phyloP scores from a whole-genome alignment of 2,797 vertebrate species.

The Sciaenops ocellatus region DNA sequence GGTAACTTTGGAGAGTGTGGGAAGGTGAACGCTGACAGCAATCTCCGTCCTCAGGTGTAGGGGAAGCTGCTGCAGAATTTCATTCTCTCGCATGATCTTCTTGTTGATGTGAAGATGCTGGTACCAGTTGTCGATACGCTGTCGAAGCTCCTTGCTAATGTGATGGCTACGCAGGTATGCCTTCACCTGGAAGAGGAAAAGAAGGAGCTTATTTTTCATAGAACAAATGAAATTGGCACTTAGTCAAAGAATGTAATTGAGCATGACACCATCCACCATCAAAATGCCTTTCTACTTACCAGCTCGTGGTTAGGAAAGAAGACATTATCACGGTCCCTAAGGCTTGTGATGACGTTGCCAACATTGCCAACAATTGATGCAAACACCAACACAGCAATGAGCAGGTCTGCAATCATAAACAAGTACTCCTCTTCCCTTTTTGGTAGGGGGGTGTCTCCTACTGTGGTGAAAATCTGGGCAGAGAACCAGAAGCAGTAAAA shows the following conservation, averaged over 20 bases:
- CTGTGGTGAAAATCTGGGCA: constrained; percentile 90
- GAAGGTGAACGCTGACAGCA: constrained; percentile 90
- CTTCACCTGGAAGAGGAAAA: constrained; percentile 76
- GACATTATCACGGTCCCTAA: constrained; percentile 86
- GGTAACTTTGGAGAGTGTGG: constrained; percentile 91
- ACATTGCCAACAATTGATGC: constrained; percentile 93
- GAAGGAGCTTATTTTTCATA: neutral
- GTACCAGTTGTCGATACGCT: constrained; percentile 90
- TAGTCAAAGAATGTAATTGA: neutral
- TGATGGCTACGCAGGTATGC: constrained; percentile 87
- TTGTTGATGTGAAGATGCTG: constrained; percentile 93
- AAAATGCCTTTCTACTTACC: constrained; percentile 66
- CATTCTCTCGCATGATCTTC: constrained; percentile 91
- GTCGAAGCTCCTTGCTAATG: constrained; percentile 81
- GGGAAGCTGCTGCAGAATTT: constrained; percentile 88
- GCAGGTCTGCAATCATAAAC: constrained; percentile 91
- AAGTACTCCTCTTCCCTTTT: constrained; percentile 88
- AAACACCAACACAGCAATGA: constrained; percentile 94
- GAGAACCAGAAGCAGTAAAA: constrained; percentile 96
- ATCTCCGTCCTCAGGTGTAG: constrained; percentile 89
- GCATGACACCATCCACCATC: neutral
- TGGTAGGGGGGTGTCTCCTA: constrained; percentile 89
- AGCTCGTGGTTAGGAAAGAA: constrained; percentile 92
- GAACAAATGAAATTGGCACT: neutral
- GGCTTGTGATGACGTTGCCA: constrained; percentile 88